Evolutionary conservation across 2,888 invertebrate species (phyloP), one percentile per base, ranked within the genome.

Genomic region (Amphipoea oculea): DNA sequence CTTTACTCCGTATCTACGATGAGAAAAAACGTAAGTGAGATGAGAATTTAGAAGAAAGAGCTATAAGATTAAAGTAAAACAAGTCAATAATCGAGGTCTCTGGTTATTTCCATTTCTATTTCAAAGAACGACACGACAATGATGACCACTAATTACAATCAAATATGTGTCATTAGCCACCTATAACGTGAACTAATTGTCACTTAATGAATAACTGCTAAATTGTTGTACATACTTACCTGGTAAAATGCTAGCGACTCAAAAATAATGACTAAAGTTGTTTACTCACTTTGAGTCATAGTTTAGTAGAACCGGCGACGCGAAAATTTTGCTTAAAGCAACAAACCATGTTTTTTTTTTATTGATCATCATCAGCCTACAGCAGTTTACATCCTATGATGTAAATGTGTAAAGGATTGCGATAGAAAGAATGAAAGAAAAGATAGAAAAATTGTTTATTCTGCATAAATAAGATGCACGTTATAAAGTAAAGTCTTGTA

Each of bases 81-180:
- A 69, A 17, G 3, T n/a, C 23, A 77, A 48, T n/a, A 20, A 57
- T 29, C 2, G 0, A n/a, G n/a, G 66, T 66, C 20, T 54, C n/a
- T 63, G 36, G 17, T 65, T 40, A 23, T 65, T 40, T 40, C 20
- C 36, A 36, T 40, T 40, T 65, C 20, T 23, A 65, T 40, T 40
- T 40, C 11, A 11, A 11, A 4, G 0, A 65, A 40, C 11, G 11
- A 65, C 40, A 40, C 20, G 36, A 20, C 36, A 63, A 36, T 36
- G 36, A 42, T 78, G 7, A 48, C 51, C 23, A 12, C 23, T 23
- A 45, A 60, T 60, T 23, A 51, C 68, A 68, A 51, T 74, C 14
- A 57, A 36, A 57, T 7, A 75, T 17, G 23, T 36, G 29, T 74
- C 76, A 5, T 80, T 72, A 80, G 81, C 81, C 63, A 72, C n/a